Conservation (phyloP, 2,888 invertebrate genomes). For the Temnothorax unifasciatus region DNA sequence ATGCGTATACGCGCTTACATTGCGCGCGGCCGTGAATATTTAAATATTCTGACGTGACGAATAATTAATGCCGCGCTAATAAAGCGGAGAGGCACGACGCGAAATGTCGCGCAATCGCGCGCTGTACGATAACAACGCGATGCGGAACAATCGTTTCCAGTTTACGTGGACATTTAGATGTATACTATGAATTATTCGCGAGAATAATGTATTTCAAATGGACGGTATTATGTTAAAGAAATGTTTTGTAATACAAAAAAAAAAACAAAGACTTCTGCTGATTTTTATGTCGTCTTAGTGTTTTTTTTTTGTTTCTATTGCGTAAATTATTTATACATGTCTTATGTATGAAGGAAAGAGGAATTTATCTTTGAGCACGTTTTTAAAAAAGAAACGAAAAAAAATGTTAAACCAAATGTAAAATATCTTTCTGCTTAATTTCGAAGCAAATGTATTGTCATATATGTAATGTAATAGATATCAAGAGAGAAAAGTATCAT, state of each 20-base stretch:
- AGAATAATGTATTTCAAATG: slow-evolving; percentile 8
- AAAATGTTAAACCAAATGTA: background rate
- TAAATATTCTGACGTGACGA: slow-evolving; percentile 65
- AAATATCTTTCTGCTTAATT: background rate
- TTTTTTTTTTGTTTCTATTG: slow-evolving; percentile 3
- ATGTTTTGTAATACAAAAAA: background rate
- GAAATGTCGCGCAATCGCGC: slow-evolving; percentile 18
- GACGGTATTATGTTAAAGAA: background rate
- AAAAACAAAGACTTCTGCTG: background rate
- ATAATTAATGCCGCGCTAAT: slow-evolving; percentile 71
- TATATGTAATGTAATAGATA: background rate
- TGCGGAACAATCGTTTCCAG: slow-evolving; percentile 18
- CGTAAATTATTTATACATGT: slow-evolving; percentile 3
- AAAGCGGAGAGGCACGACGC: slow-evolving; percentile 45
- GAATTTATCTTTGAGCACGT: background rate
- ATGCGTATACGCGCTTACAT: slow-evolving; percentile 50
- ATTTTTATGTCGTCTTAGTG: background rate
- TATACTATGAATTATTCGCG: background rate
- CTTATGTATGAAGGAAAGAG: background rate
- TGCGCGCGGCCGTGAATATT: slow-evolving; percentile 64
- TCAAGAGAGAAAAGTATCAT: background rate
- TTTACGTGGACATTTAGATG: slow-evolving; percentile 5
- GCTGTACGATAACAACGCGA: background rate
- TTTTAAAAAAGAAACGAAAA: background rate
- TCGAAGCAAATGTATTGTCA: background rate